phyloP scores from a whole-genome alignment of 2,113 vertebrate species.

The Eretmochelys imbricata region DNA sequence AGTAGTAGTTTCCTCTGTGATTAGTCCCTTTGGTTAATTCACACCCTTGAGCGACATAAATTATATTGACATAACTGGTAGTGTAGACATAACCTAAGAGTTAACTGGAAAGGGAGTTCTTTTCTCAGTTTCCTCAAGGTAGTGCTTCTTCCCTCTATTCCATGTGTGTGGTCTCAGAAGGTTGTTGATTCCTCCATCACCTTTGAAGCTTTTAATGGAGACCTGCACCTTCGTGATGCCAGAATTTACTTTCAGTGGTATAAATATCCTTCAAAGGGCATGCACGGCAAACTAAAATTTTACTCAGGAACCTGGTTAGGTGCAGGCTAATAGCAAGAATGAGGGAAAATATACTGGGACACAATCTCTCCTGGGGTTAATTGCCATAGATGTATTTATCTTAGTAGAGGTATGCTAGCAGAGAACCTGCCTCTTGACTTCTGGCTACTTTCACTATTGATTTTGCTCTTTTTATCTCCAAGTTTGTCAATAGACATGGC shows the following conservation, averaged over 20 bases:
- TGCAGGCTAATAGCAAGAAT: not conserved
- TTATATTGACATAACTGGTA: too few relatives aligned
- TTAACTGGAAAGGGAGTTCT: not conserved
- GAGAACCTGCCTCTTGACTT: not conserved
- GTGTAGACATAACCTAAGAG: not conserved
- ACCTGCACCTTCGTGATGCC: not conserved
- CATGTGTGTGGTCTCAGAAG: not conserved
- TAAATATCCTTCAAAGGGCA: not conserved
- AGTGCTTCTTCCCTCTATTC: not conserved
- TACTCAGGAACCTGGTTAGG: not conserved
- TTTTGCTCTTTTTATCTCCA: not conserved
- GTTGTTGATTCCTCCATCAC: not conserved
- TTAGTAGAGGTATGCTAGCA: not conserved
- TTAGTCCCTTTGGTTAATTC: not conserved
- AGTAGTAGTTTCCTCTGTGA: accelerated
- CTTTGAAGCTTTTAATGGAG: not conserved
- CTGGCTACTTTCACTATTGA: not conserved
- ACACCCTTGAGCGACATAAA: too few relatives aligned
- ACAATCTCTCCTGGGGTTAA: not conserved
- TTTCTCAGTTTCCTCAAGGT: not conserved
- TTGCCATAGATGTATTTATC: not conserved
- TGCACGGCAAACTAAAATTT: not conserved
- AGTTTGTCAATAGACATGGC: not conserved
- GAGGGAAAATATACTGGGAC: not conserved
- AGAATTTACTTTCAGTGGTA: not conserved